Conservation (phyloP, 2,888 invertebrate species). For the Phyllotreta striolata region DNA sequence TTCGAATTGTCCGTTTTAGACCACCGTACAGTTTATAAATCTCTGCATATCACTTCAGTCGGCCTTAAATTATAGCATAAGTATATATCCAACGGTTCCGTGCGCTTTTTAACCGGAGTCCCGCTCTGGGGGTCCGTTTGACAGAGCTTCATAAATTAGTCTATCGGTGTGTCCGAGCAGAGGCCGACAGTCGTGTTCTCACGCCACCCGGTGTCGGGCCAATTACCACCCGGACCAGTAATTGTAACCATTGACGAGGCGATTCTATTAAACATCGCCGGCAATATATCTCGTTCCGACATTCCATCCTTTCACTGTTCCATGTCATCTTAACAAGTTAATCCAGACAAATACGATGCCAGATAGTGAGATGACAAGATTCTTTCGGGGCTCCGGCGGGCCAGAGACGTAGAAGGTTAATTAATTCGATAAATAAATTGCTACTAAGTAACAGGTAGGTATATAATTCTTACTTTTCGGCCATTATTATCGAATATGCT, state of each 20-base stretch:
- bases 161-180: conserved; percentile 40
- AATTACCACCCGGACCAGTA: conserved; percentile 49
- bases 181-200: conserved; percentile 47
- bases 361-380: conserved; percentile 41
- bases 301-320: conserved; percentile 44
- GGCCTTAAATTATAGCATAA: no score
- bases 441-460: no score
- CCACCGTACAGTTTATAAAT: neutral
- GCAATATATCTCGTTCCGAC: conserved; percentile 41
- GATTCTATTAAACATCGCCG: conserved; percentile 46
- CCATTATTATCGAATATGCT: no score
- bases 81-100: no score
- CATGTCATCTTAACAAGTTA: conserved; percentile 48
- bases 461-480: neutral
- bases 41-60: conserved; percentile 10
- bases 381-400: conserved; percentile 13
- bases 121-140: conserved; percentile 38
- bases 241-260: conserved; percentile 49
- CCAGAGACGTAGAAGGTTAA: conserved; percentile 18
- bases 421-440: no score
- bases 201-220: conserved; percentile 48
- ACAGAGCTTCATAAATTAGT: conserved; percentile 48
- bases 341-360: conserved; percentile 46
- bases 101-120: conserved; percentile 16
- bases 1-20: neutral